These are phyloP conservation scores for Porites lutea DNA, from an alignment of 64 coral and sea anemone species.

Conservation along the genomic window DNA sequence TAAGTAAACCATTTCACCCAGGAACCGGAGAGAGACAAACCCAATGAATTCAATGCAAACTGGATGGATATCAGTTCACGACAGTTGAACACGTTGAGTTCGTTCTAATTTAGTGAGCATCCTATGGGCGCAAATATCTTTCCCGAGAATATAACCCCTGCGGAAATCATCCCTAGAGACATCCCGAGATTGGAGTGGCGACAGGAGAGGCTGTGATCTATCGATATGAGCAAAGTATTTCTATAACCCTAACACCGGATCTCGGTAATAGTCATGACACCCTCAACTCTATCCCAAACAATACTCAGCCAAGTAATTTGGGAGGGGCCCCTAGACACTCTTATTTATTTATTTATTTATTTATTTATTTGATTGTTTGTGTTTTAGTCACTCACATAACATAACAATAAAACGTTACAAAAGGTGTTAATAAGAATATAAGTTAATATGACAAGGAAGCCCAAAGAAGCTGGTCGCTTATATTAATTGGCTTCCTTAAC, in stretches of 20 bases:
- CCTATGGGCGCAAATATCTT: conserved; percentile 7
- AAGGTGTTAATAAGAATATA: too few species aligned
- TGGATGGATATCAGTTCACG: neutral
- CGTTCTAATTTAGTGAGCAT: neutral
- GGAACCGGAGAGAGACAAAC: neutral
- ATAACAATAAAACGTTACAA: too few species aligned
- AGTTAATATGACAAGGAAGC: too few species aligned
- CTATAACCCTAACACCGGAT: neutral
- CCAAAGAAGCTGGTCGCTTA: too few species aligned
- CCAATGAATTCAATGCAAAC: neutral
- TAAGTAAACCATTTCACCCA: conserved; percentile 15
- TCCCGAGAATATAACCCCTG: neutral
- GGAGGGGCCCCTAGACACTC: conserved; percentile 51
- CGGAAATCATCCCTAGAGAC: neutral
- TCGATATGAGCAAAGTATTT: conserved; percentile 1
- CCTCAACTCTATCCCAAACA: conserved; percentile 15
- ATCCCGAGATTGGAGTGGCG: neutral
- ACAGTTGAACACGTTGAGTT: neutral
- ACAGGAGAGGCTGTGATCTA: neutral
- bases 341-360: too few species aligned
- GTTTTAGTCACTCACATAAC: too few species aligned
- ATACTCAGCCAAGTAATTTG: conserved; percentile 58
- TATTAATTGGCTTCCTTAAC: too few species aligned
- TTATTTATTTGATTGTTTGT: too few species aligned
- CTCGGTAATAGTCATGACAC: neutral